Percentiles rank a stretch among this genome's conserved stretches.
Conservation (phyloP, 2,888 invertebrate species). For the Eucera pruinosa region DNA sequence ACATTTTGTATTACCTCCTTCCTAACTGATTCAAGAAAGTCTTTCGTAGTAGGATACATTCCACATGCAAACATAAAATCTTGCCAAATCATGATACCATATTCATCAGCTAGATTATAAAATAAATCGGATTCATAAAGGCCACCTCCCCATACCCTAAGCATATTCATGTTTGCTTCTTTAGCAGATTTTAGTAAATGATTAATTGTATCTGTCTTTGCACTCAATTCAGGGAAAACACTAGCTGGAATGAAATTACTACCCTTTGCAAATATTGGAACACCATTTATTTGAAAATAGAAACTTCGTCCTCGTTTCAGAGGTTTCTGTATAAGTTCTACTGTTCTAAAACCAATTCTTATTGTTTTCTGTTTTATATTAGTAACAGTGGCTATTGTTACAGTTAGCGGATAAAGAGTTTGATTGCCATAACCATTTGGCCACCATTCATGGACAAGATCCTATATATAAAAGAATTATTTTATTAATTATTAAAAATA, state of each 20-base stretch:
- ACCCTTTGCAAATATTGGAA: conserved; percentile 97
- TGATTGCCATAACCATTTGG: conserved; percentile 96
- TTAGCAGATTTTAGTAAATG: conserved; percentile 89
- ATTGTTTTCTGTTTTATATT: conserved; percentile 85
- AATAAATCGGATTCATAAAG: conserved; percentile 96
- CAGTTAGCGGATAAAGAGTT: conserved; percentile 89
- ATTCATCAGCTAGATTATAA: conserved; percentile 93
- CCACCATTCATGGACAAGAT: conserved; percentile 92
- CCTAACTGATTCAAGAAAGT: conserved; percentile 90
- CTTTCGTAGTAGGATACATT: conserved; percentile 93
- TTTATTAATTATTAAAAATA: not conserved
- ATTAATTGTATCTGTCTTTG: conserved; percentile 86
- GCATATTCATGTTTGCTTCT: conserved; percentile 94
- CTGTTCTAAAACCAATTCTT: conserved; percentile 93
- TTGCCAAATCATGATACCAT: conserved; percentile 98
- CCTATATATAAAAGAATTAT: conserved; percentile 78
- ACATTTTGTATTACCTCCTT: conserved; percentile 93
- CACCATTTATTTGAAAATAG: conserved; percentile 93
- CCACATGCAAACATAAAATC: conserved; percentile 98
- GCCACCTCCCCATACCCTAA: conserved; percentile 99
- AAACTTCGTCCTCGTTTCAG: conserved; percentile 90
- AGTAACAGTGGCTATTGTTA: conserved; percentile 84
- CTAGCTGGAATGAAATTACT: conserved; percentile 97
- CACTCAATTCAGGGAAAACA: conserved; percentile 91
- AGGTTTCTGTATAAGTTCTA: conserved; percentile 92